phyloP scores from a whole-genome alignment of 1,140 invertebrate species.

The Drosophila sechellia region DNA sequence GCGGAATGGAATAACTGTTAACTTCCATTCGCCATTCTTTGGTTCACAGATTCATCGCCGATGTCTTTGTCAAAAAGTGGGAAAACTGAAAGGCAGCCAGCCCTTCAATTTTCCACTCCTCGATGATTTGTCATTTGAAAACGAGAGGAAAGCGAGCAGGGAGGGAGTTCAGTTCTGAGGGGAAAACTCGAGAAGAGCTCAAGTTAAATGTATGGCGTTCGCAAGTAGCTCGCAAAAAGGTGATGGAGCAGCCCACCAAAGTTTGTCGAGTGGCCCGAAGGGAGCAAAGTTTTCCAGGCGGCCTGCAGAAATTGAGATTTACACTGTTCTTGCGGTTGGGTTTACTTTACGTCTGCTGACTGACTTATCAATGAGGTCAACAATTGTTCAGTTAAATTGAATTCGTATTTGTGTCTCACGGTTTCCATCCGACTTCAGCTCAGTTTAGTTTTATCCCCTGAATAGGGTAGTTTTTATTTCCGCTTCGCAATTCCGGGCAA shows the following conservation, averaged over 20 bases:
- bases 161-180: not conserved
- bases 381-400: slow-evolving; percentile 39
- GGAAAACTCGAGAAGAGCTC: slow-evolving; percentile 26
- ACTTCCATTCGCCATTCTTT: slow-evolving; percentile 60
- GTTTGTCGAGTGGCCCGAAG: slow-evolving; percentile 22
- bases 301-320: slow-evolving; percentile 38
- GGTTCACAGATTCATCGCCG: slow-evolving; percentile 55
- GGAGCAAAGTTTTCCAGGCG: slow-evolving; percentile 9
- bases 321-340: slow-evolving; percentile 32
- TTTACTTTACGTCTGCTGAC: slow-evolving; percentile 29
- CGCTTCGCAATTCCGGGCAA: not conserved
- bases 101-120: slow-evolving; percentile 7
- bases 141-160: not conserved
- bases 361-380: slow-evolving; percentile 51
- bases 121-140: slow-evolving; percentile 70
- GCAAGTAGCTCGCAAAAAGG: slow-evolving; percentile 44
- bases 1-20: slow-evolving; percentile 69
- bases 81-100: slow-evolving; percentile 31
- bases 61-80: slow-evolving; percentile 69
- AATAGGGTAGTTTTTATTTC: not conserved
- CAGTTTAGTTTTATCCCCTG: not conserved
- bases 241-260: slow-evolving; percentile 46
- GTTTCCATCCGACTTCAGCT: slow-evolving; percentile 1
- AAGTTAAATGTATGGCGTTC: slow-evolving; percentile 44
- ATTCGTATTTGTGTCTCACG: slow-evolving; percentile 36